Evolutionary conservation across 2,888 invertebrate genomes (phyloP).

Genomic region (Auanema freiburgensis): DNA sequence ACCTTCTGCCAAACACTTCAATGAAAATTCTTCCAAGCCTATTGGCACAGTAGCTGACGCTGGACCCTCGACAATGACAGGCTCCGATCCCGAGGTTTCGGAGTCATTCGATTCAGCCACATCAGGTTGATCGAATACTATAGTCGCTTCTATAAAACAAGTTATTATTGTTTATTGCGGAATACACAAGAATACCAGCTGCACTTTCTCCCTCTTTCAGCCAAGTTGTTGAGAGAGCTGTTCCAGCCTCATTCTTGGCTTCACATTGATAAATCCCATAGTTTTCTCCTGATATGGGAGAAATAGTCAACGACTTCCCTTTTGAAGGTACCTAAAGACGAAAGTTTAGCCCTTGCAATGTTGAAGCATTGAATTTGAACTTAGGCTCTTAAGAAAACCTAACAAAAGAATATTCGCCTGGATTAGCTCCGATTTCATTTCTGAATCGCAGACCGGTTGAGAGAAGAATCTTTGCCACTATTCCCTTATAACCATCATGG

Average conservation of each 20-base stretch:
- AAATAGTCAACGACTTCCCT: conserved; percentile 28
- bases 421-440: conserved; percentile 21
- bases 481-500: no score
- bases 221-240: conserved; percentile 81
- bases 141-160: not conserved
- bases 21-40: conserved; percentile 82
- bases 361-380: not conserved
- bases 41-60: conserved; percentile 86
- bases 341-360: not conserved
- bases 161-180: not conserved
- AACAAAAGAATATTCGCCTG: conserved; percentile 4
- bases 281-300: conserved; percentile 25
- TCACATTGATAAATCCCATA: conserved; percentile 90
- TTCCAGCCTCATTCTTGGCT: conserved; percentile 85
- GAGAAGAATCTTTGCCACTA: not conserved
- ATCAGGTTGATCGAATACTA: not conserved
- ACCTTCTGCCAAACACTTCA: conserved; percentile 84
- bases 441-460: not conserved
- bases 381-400: not conserved
- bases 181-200: no score
- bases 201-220: conserved; percentile 36
- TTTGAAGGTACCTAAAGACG: conserved; percentile 28
- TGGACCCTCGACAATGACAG: conserved; percentile 82
- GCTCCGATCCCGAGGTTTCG: conserved; percentile 68
- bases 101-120: not conserved